These are phyloP conservation scores for Sinodicranocentrus sp. DNA, from an alignment of 2,888 invertebrate genomes.

Conservation along the genomic window DNA sequence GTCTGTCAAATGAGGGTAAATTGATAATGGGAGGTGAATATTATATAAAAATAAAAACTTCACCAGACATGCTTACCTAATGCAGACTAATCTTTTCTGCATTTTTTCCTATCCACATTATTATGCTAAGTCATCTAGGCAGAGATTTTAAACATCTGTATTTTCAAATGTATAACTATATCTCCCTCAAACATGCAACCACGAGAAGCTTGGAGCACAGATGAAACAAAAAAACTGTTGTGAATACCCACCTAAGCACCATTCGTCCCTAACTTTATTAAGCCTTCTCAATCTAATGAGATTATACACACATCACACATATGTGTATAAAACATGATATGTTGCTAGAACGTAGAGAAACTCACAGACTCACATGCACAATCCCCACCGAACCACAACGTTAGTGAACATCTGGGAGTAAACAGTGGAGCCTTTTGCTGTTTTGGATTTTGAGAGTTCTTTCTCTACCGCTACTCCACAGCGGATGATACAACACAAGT, in stretches of 20 bases:
- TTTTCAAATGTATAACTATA: too few relatives aligned
- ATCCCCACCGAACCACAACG: constrained; percentile 52
- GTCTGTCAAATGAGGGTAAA: constrained; percentile 37
- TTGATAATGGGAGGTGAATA: constrained; percentile 27
- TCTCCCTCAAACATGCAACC: too few relatives aligned
- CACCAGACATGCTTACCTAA: too few relatives aligned
- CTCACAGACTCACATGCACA: neutral
- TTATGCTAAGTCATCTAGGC: constrained; percentile 36
- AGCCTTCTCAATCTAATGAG: constrained; percentile 60
- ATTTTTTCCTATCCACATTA: too few relatives aligned
- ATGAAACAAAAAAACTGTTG: neutral
- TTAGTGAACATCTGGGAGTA: constrained; percentile 67
- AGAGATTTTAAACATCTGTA: too few relatives aligned
- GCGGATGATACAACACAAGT: constrained; percentile 29
- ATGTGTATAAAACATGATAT: constrained; percentile 41
- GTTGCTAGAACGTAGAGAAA: constrained; percentile 23
- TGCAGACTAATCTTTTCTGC: too few relatives aligned
- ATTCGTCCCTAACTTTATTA: constrained; percentile 48
- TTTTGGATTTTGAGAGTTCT: constrained; percentile 38
- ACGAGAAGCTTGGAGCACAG: neutral
- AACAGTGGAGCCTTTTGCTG: constrained; percentile 27
- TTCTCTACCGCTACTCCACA: constrained; percentile 3
- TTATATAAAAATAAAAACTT: too few relatives aligned
- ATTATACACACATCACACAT: constrained; percentile 53
- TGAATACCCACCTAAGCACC: neutral